Percentiles rank a stretch among this genome's conserved stretches.
Evolutionary conservation across 2,797 vertebrate species (phyloP).

Genomic region (Takifugu ocellatus): DNA sequence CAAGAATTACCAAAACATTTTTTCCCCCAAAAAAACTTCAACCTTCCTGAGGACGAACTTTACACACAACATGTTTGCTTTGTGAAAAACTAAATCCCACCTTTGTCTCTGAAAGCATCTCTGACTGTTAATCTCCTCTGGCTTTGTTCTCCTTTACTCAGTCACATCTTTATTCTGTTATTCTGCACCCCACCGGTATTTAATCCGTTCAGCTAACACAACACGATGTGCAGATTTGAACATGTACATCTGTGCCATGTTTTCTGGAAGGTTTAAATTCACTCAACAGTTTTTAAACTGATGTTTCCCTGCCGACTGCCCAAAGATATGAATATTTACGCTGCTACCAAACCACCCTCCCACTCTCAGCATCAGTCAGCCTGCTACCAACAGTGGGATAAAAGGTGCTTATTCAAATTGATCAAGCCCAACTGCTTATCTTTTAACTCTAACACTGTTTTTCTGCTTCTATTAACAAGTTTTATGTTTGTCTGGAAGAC

Average conservation of each 20-base stretch:
- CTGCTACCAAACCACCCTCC: slow-evolving; percentile 61
- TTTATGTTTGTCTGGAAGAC: too few relatives aligned
- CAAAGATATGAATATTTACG: slow-evolving; percentile 78
- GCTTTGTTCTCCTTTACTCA: slow-evolving; percentile 41
- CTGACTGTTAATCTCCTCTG: slow-evolving; percentile 70
- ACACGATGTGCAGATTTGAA: slow-evolving; percentile 62
- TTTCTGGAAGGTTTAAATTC: slow-evolving; percentile 69
- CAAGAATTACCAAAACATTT: too few relatives aligned
- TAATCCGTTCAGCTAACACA: slow-evolving; percentile 79
- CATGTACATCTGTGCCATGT: slow-evolving; percentile 76
- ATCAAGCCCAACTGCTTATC: slow-evolving; percentile 51
- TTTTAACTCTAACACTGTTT: slow-evolving; percentile 30
- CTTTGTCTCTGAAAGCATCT: slow-evolving; percentile 61
- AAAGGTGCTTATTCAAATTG: slow-evolving; percentile 61
- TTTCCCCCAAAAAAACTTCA: too few relatives aligned
- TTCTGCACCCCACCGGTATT: slow-evolving; percentile 63
- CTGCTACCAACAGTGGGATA: slow-evolving; percentile 51
- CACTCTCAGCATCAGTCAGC: slow-evolving; percentile 53
- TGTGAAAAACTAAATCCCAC: slow-evolving; percentile 59
- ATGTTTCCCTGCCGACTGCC: slow-evolving; percentile 57
- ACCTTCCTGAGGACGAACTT: too few relatives aligned
- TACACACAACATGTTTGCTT: slow-evolving; percentile 38
- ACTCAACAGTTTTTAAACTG: slow-evolving; percentile 63
- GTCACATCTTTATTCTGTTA: slow-evolving; percentile 65
- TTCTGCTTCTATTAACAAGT: neutral